Evolutionary conservation across 2,888 invertebrate genomes (phyloP).

Genomic region (Brachycybe producta): DNA sequence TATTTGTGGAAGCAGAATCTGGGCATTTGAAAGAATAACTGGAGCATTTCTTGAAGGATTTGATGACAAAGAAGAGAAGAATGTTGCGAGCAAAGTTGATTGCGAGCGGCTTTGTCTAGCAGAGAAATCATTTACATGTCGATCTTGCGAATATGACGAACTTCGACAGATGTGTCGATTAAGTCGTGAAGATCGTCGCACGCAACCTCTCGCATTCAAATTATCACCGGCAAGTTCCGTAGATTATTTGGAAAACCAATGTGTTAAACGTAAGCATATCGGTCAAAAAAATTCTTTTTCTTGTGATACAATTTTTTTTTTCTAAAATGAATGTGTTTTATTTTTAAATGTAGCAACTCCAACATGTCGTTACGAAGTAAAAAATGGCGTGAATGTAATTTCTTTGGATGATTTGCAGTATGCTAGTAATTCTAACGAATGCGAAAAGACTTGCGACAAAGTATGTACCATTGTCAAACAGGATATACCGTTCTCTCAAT

Average conservation of each 20-base stretch:
- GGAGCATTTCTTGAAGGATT: conserved; percentile 36
- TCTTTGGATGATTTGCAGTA: conserved; percentile 37
- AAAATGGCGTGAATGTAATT: conserved; percentile 32
- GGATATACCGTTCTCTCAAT: no score
- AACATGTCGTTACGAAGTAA: conserved; percentile 35
- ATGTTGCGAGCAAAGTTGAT: conserved; percentile 34
- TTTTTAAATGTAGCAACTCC: conserved; percentile 32
- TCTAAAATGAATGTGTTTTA: not conserved
- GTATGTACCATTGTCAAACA: no score
- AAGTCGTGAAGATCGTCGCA: conserved; percentile 40
- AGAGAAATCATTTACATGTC: conserved; percentile 40
- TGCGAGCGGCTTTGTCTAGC: conserved; percentile 40
- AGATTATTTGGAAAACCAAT: conserved; percentile 44
- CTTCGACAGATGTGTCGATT: conserved; percentile 36
- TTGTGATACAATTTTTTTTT: conserved; percentile 1
- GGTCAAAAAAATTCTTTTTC: not conserved
- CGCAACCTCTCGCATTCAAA: conserved; percentile 40
- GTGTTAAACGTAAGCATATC: conserved; percentile 38
- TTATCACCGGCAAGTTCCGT: conserved; percentile 35
- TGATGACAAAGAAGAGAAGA: conserved; percentile 33
- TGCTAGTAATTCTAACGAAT: conserved; percentile 34
- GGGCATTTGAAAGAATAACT: conserved; percentile 41
- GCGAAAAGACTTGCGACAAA: conserved; percentile 36
- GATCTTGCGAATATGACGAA: conserved; percentile 42
- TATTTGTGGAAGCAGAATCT: conserved; percentile 36